phyloP scores from a whole-genome alignment of 2,888 invertebrate genomes.

The Hecatera dysodea region DNA sequence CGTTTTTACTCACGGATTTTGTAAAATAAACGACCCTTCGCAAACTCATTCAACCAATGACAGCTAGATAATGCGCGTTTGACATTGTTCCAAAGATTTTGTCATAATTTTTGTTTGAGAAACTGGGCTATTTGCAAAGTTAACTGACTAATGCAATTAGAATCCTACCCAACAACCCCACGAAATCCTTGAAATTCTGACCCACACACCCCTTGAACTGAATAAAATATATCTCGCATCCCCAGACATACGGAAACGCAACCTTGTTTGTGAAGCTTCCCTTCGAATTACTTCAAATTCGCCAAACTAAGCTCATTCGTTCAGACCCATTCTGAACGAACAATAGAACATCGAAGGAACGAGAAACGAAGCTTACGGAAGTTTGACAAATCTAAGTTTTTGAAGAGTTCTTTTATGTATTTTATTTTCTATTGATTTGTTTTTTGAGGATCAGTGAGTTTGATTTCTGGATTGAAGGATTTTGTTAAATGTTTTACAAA shows the following conservation, averaged over 20 bases:
- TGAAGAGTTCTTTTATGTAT: slow-evolving; percentile 10
- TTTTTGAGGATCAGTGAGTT: background rate
- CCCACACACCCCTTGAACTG: slow-evolving; percentile 47
- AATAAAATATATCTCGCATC: slow-evolving; percentile 52
- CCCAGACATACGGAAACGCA: slow-evolving; percentile 62
- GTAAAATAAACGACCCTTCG: too few relatives aligned
- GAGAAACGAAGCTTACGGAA: slow-evolving; percentile 26
- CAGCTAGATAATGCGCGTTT: background rate
- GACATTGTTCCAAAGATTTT: background rate
- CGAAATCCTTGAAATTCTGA: slow-evolving; percentile 18
- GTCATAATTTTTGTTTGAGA: background rate
- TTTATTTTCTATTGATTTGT: slow-evolving; percentile 24
- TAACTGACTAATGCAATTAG: too few relatives aligned
- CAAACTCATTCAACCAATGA: background rate
- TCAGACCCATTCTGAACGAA: slow-evolving; percentile 44
- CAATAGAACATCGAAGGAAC: slow-evolving; percentile 28
- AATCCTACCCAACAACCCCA: too few relatives aligned
- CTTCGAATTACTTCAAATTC: slow-evolving; percentile 57
- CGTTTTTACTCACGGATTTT: too few relatives aligned
- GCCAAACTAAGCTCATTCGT: slow-evolving; percentile 54
- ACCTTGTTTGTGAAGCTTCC: slow-evolving; percentile 72
- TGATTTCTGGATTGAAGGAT: background rate
- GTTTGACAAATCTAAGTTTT: slow-evolving; percentile 42
- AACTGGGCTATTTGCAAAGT: too few relatives aligned
- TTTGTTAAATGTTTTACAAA: slow-evolving; percentile 1